A percentile compares a stretch with the other conserved stretches of the same genome.
phyloP scores from a whole-genome alignment of 2,888 invertebrate species.

The Campoplex nolae region DNA sequence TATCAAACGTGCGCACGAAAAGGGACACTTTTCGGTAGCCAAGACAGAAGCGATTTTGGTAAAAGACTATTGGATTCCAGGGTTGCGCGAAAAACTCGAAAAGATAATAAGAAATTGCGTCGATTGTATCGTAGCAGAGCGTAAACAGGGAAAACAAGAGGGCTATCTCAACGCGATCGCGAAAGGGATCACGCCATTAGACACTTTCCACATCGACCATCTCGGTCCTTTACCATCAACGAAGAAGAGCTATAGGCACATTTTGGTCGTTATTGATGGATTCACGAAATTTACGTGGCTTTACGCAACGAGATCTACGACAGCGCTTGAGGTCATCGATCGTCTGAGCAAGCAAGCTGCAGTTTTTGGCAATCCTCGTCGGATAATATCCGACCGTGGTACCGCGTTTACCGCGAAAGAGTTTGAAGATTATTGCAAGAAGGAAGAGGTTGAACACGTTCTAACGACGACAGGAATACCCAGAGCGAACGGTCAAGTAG shows the following conservation, averaged over 20 bases:
- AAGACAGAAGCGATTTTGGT: constrained; percentile 34
- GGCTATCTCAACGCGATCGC: constrained; percentile 73
- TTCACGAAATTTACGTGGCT: constrained; percentile 72
- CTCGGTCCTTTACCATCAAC: constrained; percentile 76
- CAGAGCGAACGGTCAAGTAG: not conserved
- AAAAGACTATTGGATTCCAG: constrained; percentile 52
- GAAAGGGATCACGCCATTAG: constrained; percentile 74
- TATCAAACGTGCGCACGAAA: constrained; percentile 52
- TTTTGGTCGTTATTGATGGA: constrained; percentile 42
- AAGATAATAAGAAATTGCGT: constrained; percentile 66
- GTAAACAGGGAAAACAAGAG: constrained; percentile 74
- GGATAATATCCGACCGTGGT: constrained; percentile 79
- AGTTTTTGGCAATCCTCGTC: constrained; percentile 80
- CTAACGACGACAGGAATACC: constrained; percentile 74
- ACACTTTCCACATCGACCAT: constrained; percentile 78
- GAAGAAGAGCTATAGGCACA: constrained; percentile 57
- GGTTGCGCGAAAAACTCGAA: constrained; percentile 43
- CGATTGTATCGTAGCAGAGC: constrained; percentile 71
- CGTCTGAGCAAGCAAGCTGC: constrained; percentile 76
- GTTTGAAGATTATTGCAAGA: constrained; percentile 76
- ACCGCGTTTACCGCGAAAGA: constrained; percentile 79
- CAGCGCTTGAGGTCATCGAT: constrained; percentile 75
- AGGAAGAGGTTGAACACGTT: constrained; percentile 58
- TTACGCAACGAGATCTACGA: constrained; percentile 74
- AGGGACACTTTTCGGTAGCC: constrained; percentile 44